Percentiles rank a stretch among this genome's conserved stretches.
Conservation (phyloP, 2,113 vertebrate species). For the Anseranas semipalmata region DNA sequence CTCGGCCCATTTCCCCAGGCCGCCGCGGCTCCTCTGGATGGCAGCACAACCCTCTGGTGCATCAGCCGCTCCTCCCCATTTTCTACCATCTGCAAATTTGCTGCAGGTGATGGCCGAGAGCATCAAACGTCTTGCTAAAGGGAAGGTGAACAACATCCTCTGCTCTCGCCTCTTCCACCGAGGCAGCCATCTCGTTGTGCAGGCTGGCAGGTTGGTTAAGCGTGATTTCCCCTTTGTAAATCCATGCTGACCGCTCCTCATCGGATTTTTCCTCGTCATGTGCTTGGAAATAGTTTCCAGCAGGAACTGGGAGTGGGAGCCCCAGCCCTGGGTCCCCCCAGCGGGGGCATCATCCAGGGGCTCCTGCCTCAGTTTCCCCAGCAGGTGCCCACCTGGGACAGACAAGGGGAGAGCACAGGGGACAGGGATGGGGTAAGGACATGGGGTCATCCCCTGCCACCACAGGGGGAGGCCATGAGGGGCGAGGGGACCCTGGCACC, state of each 20-base stretch:
- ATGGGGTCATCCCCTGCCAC: background rate
- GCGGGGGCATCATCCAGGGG: background rate
- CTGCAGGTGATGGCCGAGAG: no score
- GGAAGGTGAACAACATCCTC: background rate
- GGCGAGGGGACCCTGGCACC: background rate
- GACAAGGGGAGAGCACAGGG: background rate
- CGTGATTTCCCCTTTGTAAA: background rate
- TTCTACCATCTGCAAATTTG: background rate
- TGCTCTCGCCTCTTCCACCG: no score
- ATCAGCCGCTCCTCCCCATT: background rate
- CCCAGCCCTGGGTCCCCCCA: no score
- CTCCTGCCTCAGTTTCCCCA: background rate
- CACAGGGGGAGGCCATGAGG: background rate
- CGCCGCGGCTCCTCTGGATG: no score
- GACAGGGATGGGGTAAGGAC: background rate
- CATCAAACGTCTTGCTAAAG: background rate
- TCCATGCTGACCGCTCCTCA: background rate
- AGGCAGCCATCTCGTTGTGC: background rate
- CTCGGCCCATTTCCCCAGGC: background rate
- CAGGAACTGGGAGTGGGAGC: rapidly evolving
- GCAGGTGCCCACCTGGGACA: rapidly evolving
- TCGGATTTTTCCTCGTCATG: background rate
- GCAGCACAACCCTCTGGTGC: background rate
- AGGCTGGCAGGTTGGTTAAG: background rate
- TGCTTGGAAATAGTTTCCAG: background rate